Base-by-base conservation (phyloP, 2,113 vertebrate species). In the Alosa alosa region DNA sequence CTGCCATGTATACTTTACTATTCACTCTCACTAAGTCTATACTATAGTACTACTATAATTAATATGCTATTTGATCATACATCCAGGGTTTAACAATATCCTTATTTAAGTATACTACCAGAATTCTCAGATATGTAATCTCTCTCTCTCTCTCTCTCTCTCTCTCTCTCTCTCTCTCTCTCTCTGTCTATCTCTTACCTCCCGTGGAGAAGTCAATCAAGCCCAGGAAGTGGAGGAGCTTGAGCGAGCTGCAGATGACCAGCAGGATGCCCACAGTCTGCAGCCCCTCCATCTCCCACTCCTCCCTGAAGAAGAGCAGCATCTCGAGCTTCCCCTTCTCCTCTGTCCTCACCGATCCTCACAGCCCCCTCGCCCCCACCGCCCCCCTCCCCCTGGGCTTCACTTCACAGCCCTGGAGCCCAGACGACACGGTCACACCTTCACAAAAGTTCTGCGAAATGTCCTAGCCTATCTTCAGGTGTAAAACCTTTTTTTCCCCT, bases 211-310 rank as follows among this genome's bases (percentile, higher is more conserved):
- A 85, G 92, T 96, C 95, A 92, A 96, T 96, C 82, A 96, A 92
- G 86, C 95, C 95, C 87, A 96, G 90, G 92, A 96, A 96, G 91
- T 95, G 95, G 93, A 96, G 91, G 84, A 96, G 92, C 91, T 96
- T 96, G 84, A 96, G 91, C 75, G 95, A 96, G 91, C 95, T 96
- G 93, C 94, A 95, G 91, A 95, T 91, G 84, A 96, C 92, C 88
- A 96, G 91, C 44, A 96, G 92, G 88, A 96, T 95, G n/a, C 95
- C 95, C 75, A 96, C 86, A 6, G 95, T 96, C 93, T 96, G 95
- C 89, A 96, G 91, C 86, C 95, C 95, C 91, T 96, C 95, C 90
- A 95, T 93, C 91, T 96, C 95, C 95, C 95, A 96, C 87, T 93
- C 94, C 17, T 94, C 93, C 85, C 89, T 90, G 85, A 94, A 93